A percentile compares a stretch with the other conserved stretches of the same genome.
Conservation (phyloP, 2,797 vertebrate genomes). For the Falco rusticolus region DNA sequence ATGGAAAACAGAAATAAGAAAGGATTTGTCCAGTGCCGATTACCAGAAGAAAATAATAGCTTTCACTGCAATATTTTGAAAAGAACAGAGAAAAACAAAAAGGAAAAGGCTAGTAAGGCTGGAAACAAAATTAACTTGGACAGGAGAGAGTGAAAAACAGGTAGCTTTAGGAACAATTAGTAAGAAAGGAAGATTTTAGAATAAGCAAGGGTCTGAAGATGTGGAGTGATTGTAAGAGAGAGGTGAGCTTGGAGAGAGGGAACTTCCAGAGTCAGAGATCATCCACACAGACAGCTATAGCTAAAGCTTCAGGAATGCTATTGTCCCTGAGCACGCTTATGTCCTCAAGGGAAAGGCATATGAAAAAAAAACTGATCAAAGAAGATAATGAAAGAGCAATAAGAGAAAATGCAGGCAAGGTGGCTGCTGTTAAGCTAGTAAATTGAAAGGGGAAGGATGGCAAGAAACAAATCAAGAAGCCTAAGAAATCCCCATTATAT, state of each 20-base stretch:
- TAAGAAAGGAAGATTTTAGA: background rate
- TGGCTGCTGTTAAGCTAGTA: background rate
- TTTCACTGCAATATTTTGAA: background rate
- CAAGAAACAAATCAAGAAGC: background rate
- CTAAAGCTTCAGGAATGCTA: background rate
- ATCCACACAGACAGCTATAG: background rate
- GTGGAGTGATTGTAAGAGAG: background rate
- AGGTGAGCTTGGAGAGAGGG: background rate
- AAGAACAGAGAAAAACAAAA: background rate
- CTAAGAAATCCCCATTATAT: background rate
- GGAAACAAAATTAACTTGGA: background rate
- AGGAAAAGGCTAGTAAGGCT: background rate
- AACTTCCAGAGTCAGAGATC: background rate
- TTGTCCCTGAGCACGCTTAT: background rate
- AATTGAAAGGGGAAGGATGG: background rate
- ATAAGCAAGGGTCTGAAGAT: background rate
- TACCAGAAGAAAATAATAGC: background rate
- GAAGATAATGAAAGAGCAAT: background rate
- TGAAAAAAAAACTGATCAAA: background rate
- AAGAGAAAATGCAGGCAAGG: background rate
- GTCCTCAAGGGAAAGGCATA: background rate
- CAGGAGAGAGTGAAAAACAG: background rate
- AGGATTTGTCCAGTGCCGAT: background rate
- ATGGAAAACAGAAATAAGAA: background rate
- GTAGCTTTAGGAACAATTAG: background rate